Evolutionary conservation across 1,140 invertebrate genomes (phyloP).

Genomic region (Oscheius sp.): DNA sequence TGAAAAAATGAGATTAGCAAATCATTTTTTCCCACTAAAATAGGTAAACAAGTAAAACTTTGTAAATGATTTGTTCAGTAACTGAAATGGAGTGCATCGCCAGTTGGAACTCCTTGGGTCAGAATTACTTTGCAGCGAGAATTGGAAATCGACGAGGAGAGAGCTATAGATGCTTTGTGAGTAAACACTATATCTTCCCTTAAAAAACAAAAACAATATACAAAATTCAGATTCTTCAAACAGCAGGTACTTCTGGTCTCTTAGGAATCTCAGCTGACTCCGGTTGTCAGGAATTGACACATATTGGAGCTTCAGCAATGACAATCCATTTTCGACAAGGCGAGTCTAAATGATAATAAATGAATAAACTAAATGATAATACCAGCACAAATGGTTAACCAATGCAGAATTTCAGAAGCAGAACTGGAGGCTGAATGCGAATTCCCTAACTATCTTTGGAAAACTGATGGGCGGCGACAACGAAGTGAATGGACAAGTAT

Average conservation of each 20-base stretch:
- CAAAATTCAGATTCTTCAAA: conserved; percentile 17
- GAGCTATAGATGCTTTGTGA: conserved; percentile 28
- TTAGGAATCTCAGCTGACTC: conserved; percentile 20
- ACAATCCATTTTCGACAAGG: conserved; percentile 24
- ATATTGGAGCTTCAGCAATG: conserved; percentile 21
- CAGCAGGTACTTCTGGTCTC: conserved; percentile 3
- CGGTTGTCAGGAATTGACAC: conserved; percentile 20
- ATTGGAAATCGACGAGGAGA: conserved; percentile 19
- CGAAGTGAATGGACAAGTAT: background rate
- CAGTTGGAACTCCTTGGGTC: conserved; percentile 3
- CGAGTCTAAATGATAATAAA: background rate
- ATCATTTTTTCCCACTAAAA: too few relatives aligned
- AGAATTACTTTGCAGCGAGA: conserved; percentile 15
- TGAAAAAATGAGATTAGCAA: too few relatives aligned
- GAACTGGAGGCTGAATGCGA: conserved; percentile 1
- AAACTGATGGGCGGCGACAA: background rate
- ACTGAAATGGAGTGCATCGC: conserved; percentile 29
- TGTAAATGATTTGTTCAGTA: too few relatives aligned
- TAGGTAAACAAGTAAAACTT: too few relatives aligned
- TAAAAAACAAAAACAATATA: background rate
- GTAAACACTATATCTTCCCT: too few relatives aligned
- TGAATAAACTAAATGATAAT: background rate
- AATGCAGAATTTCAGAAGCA: conserved; percentile 9
- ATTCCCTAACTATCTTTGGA: conserved; percentile 10
- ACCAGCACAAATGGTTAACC: background rate